Evolutionary conservation across 2,113 vertebrate species (phyloP).

Genomic region (Ptilonorhynchus violaceus): DNA sequence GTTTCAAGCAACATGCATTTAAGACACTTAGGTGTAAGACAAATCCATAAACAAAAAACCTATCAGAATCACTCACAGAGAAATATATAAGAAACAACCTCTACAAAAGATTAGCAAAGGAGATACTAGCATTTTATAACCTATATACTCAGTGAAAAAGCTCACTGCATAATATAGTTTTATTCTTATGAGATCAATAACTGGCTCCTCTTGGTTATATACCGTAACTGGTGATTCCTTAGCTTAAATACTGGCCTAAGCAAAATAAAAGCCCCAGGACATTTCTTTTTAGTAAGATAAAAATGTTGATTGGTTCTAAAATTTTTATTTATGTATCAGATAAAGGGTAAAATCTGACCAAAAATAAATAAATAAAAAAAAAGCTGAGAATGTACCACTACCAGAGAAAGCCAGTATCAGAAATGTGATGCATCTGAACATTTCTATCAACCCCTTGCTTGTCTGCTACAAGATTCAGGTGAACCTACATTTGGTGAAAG

Average conservation of each 20-base stretch:
- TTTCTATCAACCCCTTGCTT: not conserved
- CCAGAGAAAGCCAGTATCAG: not conserved
- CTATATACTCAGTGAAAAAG: not conserved
- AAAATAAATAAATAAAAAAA: not conserved
- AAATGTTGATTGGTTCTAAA: not conserved
- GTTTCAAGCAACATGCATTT: not conserved
- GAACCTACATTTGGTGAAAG: not conserved
- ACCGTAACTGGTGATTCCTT: not conserved
- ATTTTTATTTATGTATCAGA: not conserved
- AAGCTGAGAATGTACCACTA: not conserved
- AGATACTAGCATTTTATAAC: not conserved
- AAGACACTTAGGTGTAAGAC: not conserved
- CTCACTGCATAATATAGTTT: not conserved
- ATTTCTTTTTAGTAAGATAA: not conserved
- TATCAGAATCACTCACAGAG: not conserved
- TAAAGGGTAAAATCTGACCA: not conserved
- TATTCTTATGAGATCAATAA: not conserved
- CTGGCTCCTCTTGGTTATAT: not conserved
- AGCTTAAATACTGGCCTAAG: not conserved
- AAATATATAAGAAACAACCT: rapidly evolving
- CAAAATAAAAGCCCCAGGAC: not conserved
- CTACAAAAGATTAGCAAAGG: not conserved
- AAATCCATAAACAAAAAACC: not conserved
- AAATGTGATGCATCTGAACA: not conserved
- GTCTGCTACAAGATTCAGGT: not conserved